These are phyloP conservation scores for Andrena haemorrhoa DNA, from an alignment of 2,888 invertebrate species.

Conservation along the genomic window DNA sequence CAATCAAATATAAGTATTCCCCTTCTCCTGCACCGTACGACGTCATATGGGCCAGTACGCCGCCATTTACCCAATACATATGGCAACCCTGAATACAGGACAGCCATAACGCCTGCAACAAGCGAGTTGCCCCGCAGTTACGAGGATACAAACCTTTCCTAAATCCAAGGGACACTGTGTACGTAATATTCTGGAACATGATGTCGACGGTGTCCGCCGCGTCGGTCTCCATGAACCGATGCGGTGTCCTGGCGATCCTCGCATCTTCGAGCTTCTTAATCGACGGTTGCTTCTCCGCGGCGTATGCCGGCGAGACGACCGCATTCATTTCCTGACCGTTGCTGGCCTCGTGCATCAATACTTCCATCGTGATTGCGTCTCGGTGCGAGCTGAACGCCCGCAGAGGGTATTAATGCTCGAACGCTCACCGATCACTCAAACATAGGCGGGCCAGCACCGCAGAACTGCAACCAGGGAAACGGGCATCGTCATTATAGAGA, in stretches of 20 bases:
- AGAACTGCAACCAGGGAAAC: conserved; percentile 21
- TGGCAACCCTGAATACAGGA: no score
- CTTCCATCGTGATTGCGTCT: conserved; percentile 75
- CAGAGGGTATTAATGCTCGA: conserved; percentile 21
- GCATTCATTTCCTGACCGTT: conserved; percentile 58
- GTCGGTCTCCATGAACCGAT: conserved; percentile 16
- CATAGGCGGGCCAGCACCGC: conserved; percentile 20
- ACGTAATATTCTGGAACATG: conserved; percentile 90
- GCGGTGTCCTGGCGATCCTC: not conserved
- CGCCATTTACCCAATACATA: no score
- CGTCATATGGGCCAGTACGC: no score
- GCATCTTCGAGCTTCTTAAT: not conserved
- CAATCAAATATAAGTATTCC: no score
- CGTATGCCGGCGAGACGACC: conserved; percentile 24
- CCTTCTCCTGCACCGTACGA: no score
- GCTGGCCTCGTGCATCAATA: conserved; percentile 82
- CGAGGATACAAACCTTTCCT: conserved; percentile 88
- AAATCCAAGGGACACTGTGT: conserved; percentile 90
- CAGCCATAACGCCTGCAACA: no score
- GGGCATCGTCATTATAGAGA: not conserved
- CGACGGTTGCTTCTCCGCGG: not conserved
- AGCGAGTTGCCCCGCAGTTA: no score
- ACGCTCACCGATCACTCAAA: conserved; percentile 22
- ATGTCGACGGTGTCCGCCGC: conserved; percentile 88
- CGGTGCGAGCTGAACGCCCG: conserved; percentile 12